Conservation (phyloP, 2,113 vertebrate species). For the Piaya cayana region DNA sequence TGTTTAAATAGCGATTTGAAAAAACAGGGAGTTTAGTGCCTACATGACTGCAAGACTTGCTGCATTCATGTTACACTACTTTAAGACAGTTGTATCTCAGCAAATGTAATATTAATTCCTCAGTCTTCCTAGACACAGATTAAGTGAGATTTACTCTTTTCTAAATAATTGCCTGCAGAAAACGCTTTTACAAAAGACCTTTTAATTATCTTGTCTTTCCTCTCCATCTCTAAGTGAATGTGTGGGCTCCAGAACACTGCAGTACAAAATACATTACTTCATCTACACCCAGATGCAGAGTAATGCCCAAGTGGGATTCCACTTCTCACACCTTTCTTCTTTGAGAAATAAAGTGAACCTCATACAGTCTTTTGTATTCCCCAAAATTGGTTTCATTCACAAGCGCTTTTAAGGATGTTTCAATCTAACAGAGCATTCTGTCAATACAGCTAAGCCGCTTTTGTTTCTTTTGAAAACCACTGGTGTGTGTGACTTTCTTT, state of each 20-base stretch:
- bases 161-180: background rate
- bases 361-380: conserved; percentile 61
- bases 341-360: background rate
- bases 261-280: background rate
- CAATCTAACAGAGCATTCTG: conserved; percentile 55
- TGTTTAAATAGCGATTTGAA: background rate
- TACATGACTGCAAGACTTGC: background rate
- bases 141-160: background rate
- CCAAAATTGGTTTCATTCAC: conserved; percentile 67
- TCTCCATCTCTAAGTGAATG: background rate
- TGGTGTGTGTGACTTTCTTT: conserved; percentile 58
- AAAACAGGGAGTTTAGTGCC: background rate
- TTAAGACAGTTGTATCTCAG: background rate
- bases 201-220: background rate
- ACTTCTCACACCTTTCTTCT: background rate
- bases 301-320: background rate
- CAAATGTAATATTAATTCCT: background rate
- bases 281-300: background rate
- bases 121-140: background rate
- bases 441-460: conserved; percentile 58
- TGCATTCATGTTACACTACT: background rate
- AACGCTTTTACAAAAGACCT: background rate
- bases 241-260: background rate
- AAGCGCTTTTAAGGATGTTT: conserved; percentile 64
- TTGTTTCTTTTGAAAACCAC: conserved; percentile 67